Evolutionary conservation across 2,113 vertebrate genomes (phyloP), one percentile per base, ranked within the genome.

Genomic region (Thryonomys swinderianus): DNA sequence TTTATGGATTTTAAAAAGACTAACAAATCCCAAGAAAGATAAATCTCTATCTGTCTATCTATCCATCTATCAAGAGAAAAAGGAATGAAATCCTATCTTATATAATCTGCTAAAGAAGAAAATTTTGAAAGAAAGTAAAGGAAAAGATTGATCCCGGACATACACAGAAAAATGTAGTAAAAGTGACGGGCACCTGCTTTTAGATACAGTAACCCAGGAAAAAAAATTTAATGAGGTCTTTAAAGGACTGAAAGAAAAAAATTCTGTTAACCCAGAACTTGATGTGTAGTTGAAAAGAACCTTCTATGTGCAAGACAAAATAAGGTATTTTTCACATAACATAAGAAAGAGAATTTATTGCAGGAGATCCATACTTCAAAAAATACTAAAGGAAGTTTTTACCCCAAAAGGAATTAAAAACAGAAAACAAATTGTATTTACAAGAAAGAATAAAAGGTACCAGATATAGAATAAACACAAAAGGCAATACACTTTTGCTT

Each of bases 391-490:
- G n/a, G 37, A 62, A 71, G 3, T 17, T 67, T 94, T 61, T 23
- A 78, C 13, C 53, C 40, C 61, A 71, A 86, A 85, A 78, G 73
- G 27, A 93, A 79, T 51, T 88, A 55, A 55, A 1, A 40, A 13
- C 61, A 48, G 21, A 59, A 61, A 71, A 69, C 84, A 94, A 85
- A 8, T 1, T 67, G 57, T 32, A 92, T 55, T 89, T 71, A 21
- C 1, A 88, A 95, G 27, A 62, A 5, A 1, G 37, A 92, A 81
- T 81, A 23, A 59, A 37, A 40, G 40, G 23, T 30, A 86, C 8
- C 42, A 21, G n/a, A 97, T 83, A 79, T 73, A 93, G 3, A 12
- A 13, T 84, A 61, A 84, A 93, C 62, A 80, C 34, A 90, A 80
- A 79, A 85, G 17, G 64, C 17, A 9, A 67, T 18, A 55, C 48